A percentile compares a stretch with the other conserved stretches of the same genome.
phyloP scores from a whole-genome alignment of 2,113 vertebrate genomes.

The Rhombomys opimus region DNA sequence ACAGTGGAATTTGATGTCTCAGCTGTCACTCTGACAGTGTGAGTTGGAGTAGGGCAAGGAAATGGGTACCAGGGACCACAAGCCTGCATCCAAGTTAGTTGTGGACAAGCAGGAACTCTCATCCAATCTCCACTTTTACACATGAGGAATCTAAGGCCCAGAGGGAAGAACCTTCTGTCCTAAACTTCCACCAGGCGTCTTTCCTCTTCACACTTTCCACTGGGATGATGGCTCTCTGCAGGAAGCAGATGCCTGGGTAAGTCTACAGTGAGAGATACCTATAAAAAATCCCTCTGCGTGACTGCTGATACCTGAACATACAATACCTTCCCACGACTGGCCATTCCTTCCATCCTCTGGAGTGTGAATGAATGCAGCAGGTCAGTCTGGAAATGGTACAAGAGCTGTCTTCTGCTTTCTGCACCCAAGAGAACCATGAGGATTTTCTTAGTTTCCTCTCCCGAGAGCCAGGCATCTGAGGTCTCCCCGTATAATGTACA shows the following conservation, averaged over 20 bases:
- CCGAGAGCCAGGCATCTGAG: not conserved
- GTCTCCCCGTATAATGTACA: constrained; percentile 29
- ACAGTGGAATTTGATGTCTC: not conserved
- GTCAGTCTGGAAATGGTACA: not conserved
- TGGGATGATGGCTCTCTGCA: too few relatives aligned
- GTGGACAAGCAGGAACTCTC: not conserved
- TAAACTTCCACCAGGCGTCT: not conserved
- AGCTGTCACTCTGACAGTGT: not conserved
- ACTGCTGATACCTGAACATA: not conserved
- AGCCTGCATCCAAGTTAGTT: not conserved
- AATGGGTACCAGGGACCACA: not conserved
- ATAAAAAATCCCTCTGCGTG: not conserved
- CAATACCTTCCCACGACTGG: fast-evolving
- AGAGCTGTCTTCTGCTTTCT: not conserved
- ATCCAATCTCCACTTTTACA: not conserved
- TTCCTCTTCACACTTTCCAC: not conserved
- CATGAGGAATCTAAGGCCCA: not conserved
- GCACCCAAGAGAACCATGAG: not conserved
- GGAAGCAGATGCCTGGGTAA: not conserved
- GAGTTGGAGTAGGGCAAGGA: not conserved
- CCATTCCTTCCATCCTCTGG: not conserved
- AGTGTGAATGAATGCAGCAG: not conserved
- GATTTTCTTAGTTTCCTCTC: not conserved
- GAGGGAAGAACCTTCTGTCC: not conserved
- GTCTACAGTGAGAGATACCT: not conserved